These are phyloP conservation scores for Puffinus mauretanicus DNA, from an alignment of 2,113 vertebrate species.

Conservation along the genomic window DNA sequence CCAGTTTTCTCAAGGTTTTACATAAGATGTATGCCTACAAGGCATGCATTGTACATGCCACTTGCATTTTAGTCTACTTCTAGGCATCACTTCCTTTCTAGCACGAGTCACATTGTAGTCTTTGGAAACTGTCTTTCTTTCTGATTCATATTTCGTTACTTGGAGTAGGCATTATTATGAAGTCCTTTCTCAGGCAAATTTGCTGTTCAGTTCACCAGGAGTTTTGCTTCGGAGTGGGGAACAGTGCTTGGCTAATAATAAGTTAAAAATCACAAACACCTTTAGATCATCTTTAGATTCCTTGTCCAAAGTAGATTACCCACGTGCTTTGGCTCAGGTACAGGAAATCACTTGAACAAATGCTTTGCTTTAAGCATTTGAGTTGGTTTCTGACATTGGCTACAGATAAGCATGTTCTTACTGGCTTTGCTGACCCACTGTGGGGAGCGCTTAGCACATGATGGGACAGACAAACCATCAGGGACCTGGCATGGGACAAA, in stretches of 20 bases:
- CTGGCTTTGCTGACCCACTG: background rate
- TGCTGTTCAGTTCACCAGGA: background rate
- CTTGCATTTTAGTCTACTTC: background rate
- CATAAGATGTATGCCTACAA: background rate
- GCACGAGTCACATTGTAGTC: rapidly evolving
- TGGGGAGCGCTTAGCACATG: background rate
- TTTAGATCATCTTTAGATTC: background rate
- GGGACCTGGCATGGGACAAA: background rate
- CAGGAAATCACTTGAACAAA: background rate
- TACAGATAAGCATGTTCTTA: background rate
- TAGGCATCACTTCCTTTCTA: background rate
- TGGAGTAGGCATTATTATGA: background rate
- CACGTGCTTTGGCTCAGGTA: background rate
- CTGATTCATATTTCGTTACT: background rate
- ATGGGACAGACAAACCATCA: background rate
- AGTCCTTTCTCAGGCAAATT: background rate
- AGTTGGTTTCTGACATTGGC: background rate
- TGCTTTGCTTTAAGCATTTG: background rate
- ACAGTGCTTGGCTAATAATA: background rate
- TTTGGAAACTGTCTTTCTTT: background rate
- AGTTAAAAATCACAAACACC: background rate
- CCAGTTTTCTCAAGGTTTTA: background rate
- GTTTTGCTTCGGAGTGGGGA: background rate
- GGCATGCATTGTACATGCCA: background rate
- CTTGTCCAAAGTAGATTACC: background rate